phyloP scores from a whole-genome alignment of 2,888 invertebrate species.

The Acleris sparsana region DNA sequence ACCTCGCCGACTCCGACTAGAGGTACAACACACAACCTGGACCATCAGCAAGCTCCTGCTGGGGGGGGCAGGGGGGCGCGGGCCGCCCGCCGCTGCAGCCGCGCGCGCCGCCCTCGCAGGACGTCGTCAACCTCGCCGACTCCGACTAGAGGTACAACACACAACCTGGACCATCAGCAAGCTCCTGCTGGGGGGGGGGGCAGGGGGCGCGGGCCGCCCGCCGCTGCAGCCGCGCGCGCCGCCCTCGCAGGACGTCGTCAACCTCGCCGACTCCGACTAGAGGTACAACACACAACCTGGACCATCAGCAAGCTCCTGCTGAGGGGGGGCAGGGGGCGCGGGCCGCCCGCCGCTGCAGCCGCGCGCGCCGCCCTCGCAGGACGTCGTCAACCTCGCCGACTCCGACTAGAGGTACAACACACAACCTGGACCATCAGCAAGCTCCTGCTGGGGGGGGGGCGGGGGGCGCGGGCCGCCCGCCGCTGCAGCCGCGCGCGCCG shows the following conservation, averaged over 20 bases:
- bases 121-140: constrained; percentile 28
- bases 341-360: too few species aligned
- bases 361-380: constrained; percentile 51
- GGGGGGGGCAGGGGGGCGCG: too few species aligned
- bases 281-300: too few species aligned
- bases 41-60: too few species aligned
- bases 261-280: constrained; percentile 36
- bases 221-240: constrained; percentile 52
- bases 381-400: constrained; percentile 33
- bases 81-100: too few species aligned
- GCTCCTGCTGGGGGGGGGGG: too few species aligned
- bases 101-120: neutral
- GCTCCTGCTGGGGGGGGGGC: constrained; percentile 5
- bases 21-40: too few species aligned
- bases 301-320: too few species aligned
- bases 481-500: constrained; percentile 38
- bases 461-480: constrained; percentile 40
- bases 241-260: constrained; percentile 62
- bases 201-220: constrained; percentile 40
- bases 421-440: constrained; percentile 6
- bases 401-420: too few species aligned
- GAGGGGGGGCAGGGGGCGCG: too few species aligned
- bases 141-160: too few species aligned
- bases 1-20: too few species aligned
- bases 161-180: neutral